These are phyloP conservation scores for Symphodus melops DNA, from an alignment of 2,113 vertebrate genomes.

Conservation along the genomic window DNA sequence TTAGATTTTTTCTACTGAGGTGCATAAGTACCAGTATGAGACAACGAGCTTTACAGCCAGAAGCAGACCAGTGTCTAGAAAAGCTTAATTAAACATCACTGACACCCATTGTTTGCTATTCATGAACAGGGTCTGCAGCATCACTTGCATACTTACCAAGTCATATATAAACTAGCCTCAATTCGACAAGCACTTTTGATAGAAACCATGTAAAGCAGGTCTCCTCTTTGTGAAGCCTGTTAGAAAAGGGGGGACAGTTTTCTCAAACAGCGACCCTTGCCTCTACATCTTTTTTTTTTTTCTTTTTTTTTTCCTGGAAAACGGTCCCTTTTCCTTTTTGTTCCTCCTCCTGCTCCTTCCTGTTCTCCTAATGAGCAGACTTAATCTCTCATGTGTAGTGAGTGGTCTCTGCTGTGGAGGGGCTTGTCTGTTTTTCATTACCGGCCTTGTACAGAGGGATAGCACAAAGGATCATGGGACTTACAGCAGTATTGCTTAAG, in stretches of 20 bases:
- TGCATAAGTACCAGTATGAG: conserved; percentile 36
- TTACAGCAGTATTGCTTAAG: conserved; percentile 36
- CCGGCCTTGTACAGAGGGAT: conserved; percentile 52
- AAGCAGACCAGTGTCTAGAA: neutral
- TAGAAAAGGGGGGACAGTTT: conserved; percentile 44
- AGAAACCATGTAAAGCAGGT: conserved; percentile 39
- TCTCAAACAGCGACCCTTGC: conserved; percentile 40
- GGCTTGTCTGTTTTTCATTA: conserved; percentile 78
- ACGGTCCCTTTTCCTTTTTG: conserved; percentile 30
- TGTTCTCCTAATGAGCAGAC: conserved; percentile 73
- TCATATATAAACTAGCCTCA: conserved; percentile 22
- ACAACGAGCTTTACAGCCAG: conserved; percentile 32
- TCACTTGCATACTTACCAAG: conserved; percentile 17
- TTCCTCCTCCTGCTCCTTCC: conserved; percentile 53
- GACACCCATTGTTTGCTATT: conserved; percentile 37
- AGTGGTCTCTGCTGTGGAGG: conserved; percentile 69
- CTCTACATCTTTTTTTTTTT: too few species aligned
- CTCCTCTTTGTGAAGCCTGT: conserved; percentile 5
- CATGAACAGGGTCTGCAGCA: conserved; percentile 18
- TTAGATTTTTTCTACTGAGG: conserved; percentile 28
- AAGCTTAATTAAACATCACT: conserved; percentile 24
- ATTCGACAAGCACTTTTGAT: conserved; percentile 5
- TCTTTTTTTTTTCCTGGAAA: conserved; percentile 62
- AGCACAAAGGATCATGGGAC: conserved; percentile 71
- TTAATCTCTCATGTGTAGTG: conserved; percentile 75